Base-by-base conservation (phyloP, 1,140 invertebrate genomes). In the Whitmania pigra region DNA sequence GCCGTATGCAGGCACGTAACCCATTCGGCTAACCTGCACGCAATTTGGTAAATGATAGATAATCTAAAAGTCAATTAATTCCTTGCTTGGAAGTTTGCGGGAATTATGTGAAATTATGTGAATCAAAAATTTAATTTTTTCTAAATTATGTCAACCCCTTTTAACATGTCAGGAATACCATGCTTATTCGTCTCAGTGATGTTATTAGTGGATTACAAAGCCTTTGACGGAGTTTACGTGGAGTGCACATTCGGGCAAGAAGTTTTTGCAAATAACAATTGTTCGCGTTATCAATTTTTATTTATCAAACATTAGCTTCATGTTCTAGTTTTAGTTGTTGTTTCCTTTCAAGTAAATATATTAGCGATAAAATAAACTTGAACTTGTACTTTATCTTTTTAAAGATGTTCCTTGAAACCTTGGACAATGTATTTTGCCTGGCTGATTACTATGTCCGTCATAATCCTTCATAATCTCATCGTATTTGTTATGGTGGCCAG, bases 391-490 rank as follows among this genome's bases (percentile, higher is more conserved):
- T n/a, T n/a, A n/a, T 20, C n/a, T 70, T 36, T 70, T 67, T 18
- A 63, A n/a, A 72, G 71, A 29, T 72, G 71, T 63, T n/a, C 22
- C 17, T 25, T 72, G 36, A 67, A 25, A 40, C 9, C 25, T 43
- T 15, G 13, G 20, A 63, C 57, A 31, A 25, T 69, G 13, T 63
- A 40, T 9, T 72, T 49, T 36, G 60, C 55, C 22, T 72, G 57
- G 40, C 57, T 72, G 13, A 5, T 67, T 20, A 63, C 71, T 5
- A 72, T 72, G 71, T 43, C 40, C 20, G 20, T 22, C 20, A 72
- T 72, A 49, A 67, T 72, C 27, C 7, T 72, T 6, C 71, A 72
- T 63, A 72, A 72, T 29, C 13, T 67, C 5, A 27, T 49, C 0
- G 25, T 72, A 15, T 72, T 67, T 54, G 49, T 7, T 20, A 11